These are phyloP conservation scores for Alces alces DNA, from an alignment of 2,113 vertebrate species.

Conservation along the genomic window DNA sequence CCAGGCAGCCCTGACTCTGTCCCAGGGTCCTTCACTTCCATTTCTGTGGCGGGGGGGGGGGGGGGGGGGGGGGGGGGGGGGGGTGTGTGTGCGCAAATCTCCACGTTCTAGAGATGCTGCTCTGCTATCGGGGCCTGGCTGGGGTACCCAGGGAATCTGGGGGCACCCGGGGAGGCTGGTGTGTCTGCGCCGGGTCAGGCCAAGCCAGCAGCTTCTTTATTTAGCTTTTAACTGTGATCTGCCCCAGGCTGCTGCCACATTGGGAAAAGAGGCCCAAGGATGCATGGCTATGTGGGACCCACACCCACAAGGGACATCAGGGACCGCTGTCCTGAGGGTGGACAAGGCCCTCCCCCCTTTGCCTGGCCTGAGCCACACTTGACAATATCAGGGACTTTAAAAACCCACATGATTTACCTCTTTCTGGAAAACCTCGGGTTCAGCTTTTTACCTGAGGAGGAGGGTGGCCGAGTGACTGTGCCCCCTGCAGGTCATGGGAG, in stretches of 20 bases:
- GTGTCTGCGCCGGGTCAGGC: background rate
- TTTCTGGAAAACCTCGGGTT: background rate
- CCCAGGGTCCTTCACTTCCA: background rate
- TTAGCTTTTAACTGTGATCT: background rate
- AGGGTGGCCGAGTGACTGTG: slow-evolving; percentile 5
- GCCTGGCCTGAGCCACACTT: background rate
- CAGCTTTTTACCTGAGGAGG: background rate
- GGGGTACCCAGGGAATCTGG: too few relatives aligned
- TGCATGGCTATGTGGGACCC: background rate
- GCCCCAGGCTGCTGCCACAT: background rate
- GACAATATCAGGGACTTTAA: background rate
- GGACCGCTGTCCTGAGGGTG: background rate
- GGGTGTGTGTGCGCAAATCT: background rate
- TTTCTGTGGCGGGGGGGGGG: too few relatives aligned
- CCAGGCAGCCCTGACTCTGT: background rate
- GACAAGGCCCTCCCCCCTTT: background rate
- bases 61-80: background rate
- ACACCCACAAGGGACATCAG: background rate
- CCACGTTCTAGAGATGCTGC: background rate
- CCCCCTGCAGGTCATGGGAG: background rate
- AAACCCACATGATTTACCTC: background rate
- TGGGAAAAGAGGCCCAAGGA: background rate
- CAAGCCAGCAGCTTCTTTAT: background rate
- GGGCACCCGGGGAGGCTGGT: slow-evolving; percentile 35
- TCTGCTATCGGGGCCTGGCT: background rate